Evolutionary conservation across 2,797 vertebrate species (phyloP), one percentile per base, ranked within the genome.

Genomic region (Spondyliosoma cantharus): DNA sequence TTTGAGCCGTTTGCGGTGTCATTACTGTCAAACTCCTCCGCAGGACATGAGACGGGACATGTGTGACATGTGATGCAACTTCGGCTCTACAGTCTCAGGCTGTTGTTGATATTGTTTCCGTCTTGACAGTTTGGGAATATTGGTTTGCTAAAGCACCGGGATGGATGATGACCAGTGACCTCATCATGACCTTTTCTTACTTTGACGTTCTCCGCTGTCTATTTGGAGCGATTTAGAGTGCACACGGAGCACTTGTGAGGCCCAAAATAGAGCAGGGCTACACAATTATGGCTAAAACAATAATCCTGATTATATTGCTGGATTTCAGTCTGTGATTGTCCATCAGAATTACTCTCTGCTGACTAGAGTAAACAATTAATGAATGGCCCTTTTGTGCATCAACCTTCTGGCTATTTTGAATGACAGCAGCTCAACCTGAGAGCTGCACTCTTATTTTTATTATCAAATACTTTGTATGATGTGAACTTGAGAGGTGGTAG

Each of bases 1-100:
- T 74, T 71, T 46, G 25, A 73, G 81, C 74, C 74, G 69, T 83
- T 87, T 80, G 80, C 68, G 24, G 73, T 7, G 56, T 73, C 80
- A 22, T 81, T 78, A 54, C 6, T 12, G 67, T 32, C 59, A n/a
- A 65, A 73, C 64, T 50, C 60, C 37, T 73, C n/a, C 43, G 9
- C 46, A 62, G 63, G 60, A 60, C 43, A 54, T 37, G 58, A n/a
- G 16, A 61, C 53, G 37, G 68, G 68, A 64, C 61, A 22, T 46
- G 52, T 54, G 13, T 42, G 59, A 81, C 64, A 49, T 15, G 50
- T 43, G 68, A 85, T 5, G 48, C 59, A 45, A 64, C 77, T 68
- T 57, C 22, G 42, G 42, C 37, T 48, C 61, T 7, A 4, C n/a
- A 14, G 5, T 48, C 43, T 70, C 17, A 27, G 71, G 24, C 43